phyloP scores from a whole-genome alignment of 2,797 vertebrate species.

The Parambassis ranga region DNA sequence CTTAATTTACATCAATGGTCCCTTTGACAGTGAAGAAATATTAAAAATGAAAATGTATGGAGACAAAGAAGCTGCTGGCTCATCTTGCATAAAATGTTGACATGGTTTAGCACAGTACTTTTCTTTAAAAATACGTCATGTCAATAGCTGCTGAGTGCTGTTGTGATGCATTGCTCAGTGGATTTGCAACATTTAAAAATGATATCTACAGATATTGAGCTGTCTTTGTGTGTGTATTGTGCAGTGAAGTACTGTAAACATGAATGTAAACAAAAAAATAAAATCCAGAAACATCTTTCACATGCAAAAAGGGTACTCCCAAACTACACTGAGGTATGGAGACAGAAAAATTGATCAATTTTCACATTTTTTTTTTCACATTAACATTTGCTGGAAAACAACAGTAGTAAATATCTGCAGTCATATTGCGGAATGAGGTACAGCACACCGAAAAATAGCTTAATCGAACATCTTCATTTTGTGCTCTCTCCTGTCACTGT shows the following conservation, averaged over 20 bases:
- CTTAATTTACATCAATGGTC: slow-evolving; percentile 62
- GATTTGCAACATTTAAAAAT: slow-evolving; percentile 23
- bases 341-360: slow-evolving; percentile 11
- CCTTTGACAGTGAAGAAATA: slow-evolving; percentile 59
- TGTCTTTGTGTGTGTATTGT: slow-evolving; percentile 22
- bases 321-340: slow-evolving; percentile 13
- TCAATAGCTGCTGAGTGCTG: slow-evolving; percentile 65
- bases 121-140: slow-evolving; percentile 33
- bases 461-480: slow-evolving; percentile 30
- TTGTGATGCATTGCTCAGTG: slow-evolving; percentile 49
- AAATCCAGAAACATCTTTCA: not conserved
- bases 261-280: slow-evolving; percentile 29
- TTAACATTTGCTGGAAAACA: slow-evolving; percentile 10
- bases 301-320: slow-evolving; percentile 22
- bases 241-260: slow-evolving; percentile 45
- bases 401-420: slow-evolving; percentile 15
- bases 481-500: slow-evolving; percentile 36
- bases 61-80: slow-evolving; percentile 40
- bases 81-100: slow-evolving; percentile 72
- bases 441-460: slow-evolving; percentile 6
- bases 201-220: slow-evolving; percentile 47
- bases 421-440: slow-evolving; percentile 22
- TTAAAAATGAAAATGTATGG: slow-evolving; percentile 45
- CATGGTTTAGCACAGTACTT: slow-evolving; percentile 52
- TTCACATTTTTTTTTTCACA: not conserved